These are phyloP conservation scores for Apotomis turbidana DNA, from an alignment of 2,888 invertebrate species.

Conservation along the genomic window DNA sequence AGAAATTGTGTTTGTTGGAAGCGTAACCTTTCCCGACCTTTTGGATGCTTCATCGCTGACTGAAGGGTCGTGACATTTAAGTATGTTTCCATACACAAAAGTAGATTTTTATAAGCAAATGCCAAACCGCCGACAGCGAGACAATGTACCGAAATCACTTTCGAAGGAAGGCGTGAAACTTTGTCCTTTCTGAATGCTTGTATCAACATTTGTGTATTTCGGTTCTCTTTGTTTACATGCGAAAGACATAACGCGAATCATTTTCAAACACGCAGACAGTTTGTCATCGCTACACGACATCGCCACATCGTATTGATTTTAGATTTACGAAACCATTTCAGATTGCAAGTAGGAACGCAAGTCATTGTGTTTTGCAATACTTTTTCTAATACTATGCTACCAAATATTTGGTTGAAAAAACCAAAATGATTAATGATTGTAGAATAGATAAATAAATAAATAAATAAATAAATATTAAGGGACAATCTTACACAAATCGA, in stretches of 20 bases:
- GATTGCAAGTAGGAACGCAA: slow-evolving; percentile 23
- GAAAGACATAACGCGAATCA: slow-evolving; percentile 10
- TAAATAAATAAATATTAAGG: too few relatives aligned
- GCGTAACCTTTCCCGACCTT: slow-evolving; percentile 35
- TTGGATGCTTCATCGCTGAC: slow-evolving; percentile 13
- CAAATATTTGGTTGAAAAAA: not conserved
- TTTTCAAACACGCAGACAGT: slow-evolving; percentile 29
- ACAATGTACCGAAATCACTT: not conserved
- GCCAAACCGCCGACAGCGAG: slow-evolving; percentile 15
- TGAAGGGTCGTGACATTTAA: slow-evolving; percentile 38
- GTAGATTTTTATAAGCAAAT: slow-evolving; percentile 28
- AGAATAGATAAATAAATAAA: too few relatives aligned
- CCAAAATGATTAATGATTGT: not conserved
- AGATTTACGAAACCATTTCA: slow-evolving; percentile 28
- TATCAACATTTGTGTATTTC: not conserved
- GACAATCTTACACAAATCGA: too few relatives aligned
- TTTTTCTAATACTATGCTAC: not conserved
- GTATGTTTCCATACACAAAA: slow-evolving; percentile 25
- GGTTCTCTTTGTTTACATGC: not conserved
- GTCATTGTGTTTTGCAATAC: slow-evolving; percentile 10
- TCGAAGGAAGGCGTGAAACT: not conserved
- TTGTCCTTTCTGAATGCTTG: not conserved
- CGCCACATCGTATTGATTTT: slow-evolving; percentile 31
- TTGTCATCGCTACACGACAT: slow-evolving; percentile 23
- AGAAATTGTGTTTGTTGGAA: slow-evolving; percentile 18